phyloP scores from a whole-genome alignment of 2,797 vertebrate species.

The Perdix hodgsoniae region DNA sequence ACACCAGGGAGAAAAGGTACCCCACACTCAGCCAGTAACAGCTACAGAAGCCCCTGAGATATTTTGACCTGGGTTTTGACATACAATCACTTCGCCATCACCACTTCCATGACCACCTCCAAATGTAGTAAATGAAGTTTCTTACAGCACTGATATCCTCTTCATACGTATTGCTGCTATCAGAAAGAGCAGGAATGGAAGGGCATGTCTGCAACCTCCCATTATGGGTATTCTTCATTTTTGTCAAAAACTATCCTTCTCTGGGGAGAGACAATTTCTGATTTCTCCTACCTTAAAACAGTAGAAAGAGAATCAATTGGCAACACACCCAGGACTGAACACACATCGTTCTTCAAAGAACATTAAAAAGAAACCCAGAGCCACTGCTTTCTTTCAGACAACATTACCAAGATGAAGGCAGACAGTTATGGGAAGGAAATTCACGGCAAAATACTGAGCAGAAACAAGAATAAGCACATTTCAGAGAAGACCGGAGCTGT shows the following conservation, averaged over 20 bases:
- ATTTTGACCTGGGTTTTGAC: background rate
- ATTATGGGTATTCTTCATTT: background rate
- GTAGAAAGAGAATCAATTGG: background rate
- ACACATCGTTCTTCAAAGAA: background rate
- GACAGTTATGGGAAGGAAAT: background rate
- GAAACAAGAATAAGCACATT: constrained; percentile 13
- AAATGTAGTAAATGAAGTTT: background rate
- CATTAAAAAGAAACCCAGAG: background rate
- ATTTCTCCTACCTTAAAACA: background rate
- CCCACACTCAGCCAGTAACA: background rate
- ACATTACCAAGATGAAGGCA: background rate
- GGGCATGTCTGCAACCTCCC: background rate
- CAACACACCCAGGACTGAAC: background rate
- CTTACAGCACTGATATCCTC: background rate
- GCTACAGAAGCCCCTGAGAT: background rate
- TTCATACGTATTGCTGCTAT: background rate
- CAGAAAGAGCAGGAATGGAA: background rate
- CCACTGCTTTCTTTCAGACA: constrained; percentile 11
- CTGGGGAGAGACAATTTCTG: background rate
- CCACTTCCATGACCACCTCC: background rate
- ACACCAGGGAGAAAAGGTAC: background rate
- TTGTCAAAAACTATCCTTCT: background rate
- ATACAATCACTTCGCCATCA: background rate
- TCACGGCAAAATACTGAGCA: constrained; percentile 4
- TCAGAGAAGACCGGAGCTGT: constrained; percentile 5